phyloP scores from a whole-genome alignment of 2,888 invertebrate genomes.

The Agonopterix subpropinquella region DNA sequence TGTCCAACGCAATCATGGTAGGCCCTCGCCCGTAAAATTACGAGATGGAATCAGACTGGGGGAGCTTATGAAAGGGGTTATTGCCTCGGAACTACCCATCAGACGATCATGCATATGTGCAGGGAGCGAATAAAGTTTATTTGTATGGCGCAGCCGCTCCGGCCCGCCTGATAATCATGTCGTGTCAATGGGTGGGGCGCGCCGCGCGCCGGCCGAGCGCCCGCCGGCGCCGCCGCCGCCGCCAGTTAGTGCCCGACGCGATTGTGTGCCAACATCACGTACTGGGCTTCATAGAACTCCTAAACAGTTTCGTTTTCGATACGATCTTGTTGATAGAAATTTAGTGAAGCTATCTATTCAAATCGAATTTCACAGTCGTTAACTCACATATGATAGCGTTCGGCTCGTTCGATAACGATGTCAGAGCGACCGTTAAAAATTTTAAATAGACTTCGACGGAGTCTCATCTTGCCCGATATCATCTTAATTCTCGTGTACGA shows the following conservation, averaged over 20 bases:
- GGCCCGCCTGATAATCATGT: constrained; percentile 62
- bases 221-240: constrained; percentile 28
- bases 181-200: constrained; percentile 63
- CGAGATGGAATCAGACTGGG: constrained; percentile 55
- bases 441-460: constrained; percentile 56
- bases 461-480: constrained; percentile 57
- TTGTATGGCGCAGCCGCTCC: constrained; percentile 55
- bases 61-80: constrained; percentile 69
- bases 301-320: constrained; percentile 26
- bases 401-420: constrained; percentile 37
- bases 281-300: constrained; percentile 7
- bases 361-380: constrained; percentile 3
- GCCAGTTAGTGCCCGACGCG: constrained; percentile 51
- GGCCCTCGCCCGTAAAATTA: constrained; percentile 66
- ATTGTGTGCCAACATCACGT: constrained; percentile 41
- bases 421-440: constrained; percentile 61
- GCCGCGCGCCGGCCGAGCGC: constrained; percentile 37
- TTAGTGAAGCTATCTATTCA: constrained; percentile 7
- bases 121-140: constrained; percentile 73
- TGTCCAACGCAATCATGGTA: constrained; percentile 48
- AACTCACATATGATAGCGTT: constrained; percentile 8
- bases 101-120: constrained; percentile 54
- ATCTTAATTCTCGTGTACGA: constrained; percentile 67
- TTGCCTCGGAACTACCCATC: constrained; percentile 64
- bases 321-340: constrained; percentile 13